Percentiles rank a stretch among this genome's conserved stretches.
These are phyloP conservation scores for Chrysocyon brachyurus DNA, from an alignment of 2,797 vertebrate species.

Conservation along the genomic window DNA sequence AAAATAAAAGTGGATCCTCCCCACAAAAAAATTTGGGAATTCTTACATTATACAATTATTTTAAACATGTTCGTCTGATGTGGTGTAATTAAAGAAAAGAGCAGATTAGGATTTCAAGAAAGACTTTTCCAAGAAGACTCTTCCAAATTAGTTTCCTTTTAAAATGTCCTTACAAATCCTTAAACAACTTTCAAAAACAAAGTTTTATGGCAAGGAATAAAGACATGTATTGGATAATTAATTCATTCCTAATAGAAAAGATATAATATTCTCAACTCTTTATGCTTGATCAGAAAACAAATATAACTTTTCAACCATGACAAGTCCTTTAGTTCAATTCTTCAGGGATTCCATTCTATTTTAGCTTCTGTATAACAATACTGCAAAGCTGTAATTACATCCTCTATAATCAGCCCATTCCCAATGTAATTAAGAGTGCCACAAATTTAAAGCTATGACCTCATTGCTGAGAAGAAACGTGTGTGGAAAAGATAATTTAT, in stretches of 20 bases:
- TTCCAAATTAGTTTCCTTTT: slow-evolving; percentile 56
- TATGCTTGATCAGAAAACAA: slow-evolving; percentile 66
- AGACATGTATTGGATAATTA: slow-evolving; percentile 56
- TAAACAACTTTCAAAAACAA: slow-evolving; percentile 65
- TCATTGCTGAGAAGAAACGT: slow-evolving; percentile 51
- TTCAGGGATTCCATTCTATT: slow-evolving; percentile 70
- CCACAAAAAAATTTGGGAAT: slow-evolving; percentile 16
- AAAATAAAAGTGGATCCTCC: slow-evolving; percentile 61
- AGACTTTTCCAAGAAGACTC: slow-evolving; percentile 50
- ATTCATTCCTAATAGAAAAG: slow-evolving; percentile 60
- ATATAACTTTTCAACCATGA: slow-evolving; percentile 40
- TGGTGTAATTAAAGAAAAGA: slow-evolving; percentile 60
- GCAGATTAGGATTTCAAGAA: slow-evolving; percentile 53
- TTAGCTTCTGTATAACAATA: slow-evolving; percentile 71
- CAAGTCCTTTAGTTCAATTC: slow-evolving; percentile 51
- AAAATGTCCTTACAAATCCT: slow-evolving; percentile 65
- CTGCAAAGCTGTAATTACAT: slow-evolving; percentile 69
- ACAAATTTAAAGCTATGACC: slow-evolving; percentile 72
- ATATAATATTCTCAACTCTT: slow-evolving; percentile 25
- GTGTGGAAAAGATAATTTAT: slow-evolving; percentile 51
- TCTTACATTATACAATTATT: slow-evolving; percentile 59
- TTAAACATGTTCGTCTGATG: slow-evolving; percentile 33
- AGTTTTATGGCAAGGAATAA: slow-evolving; percentile 54
- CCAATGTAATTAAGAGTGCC: slow-evolving; percentile 70
- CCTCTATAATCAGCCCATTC: slow-evolving; percentile 70